Evolutionary conservation across 2,888 invertebrate species (phyloP).

Genomic region (Julus scandinavius): DNA sequence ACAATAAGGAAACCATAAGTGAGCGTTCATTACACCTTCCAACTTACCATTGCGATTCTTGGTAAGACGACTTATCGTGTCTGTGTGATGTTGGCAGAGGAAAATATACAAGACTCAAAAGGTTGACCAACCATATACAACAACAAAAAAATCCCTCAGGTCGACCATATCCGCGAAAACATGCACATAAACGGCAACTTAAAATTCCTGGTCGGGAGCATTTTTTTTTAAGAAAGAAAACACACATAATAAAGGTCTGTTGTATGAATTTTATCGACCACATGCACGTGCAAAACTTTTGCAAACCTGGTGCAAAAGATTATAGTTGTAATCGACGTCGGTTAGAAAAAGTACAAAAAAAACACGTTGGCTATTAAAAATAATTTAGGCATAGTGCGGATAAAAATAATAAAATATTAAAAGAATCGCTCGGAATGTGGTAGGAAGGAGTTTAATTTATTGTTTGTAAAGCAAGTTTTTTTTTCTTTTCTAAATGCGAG

Average conservation of each 20-base stretch:
- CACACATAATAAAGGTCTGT: background rate
- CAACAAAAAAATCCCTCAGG: background rate
- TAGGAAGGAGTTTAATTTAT: conserved; percentile 16
- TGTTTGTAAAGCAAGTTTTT: background rate
- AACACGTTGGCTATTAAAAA: conserved; percentile 22
- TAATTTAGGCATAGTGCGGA: background rate
- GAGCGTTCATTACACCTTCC: conserved; percentile 19
- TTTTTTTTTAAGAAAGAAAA: background rate
- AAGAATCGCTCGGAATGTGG: conserved; percentile 25
- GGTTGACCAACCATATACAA: background rate
- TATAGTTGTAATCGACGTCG: background rate
- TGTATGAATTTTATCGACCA: conserved; percentile 7
- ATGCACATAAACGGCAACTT: conserved; percentile 2
- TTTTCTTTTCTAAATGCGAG: background rate
- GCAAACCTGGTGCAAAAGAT: background rate
- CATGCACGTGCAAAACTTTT: background rate
- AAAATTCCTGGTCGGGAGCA: conserved; percentile 11
- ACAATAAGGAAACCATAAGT: conserved; percentile 26
- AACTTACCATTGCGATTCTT: background rate
- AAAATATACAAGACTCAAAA: background rate
- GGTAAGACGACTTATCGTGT: background rate
- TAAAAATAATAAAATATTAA: conserved; percentile 26
- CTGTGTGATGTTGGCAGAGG: background rate
- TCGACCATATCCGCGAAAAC: background rate
- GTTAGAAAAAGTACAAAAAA: background rate